Evolutionary conservation across 2,113 vertebrate species (phyloP).

Genomic region (Odocoileus virginianus): DNA sequence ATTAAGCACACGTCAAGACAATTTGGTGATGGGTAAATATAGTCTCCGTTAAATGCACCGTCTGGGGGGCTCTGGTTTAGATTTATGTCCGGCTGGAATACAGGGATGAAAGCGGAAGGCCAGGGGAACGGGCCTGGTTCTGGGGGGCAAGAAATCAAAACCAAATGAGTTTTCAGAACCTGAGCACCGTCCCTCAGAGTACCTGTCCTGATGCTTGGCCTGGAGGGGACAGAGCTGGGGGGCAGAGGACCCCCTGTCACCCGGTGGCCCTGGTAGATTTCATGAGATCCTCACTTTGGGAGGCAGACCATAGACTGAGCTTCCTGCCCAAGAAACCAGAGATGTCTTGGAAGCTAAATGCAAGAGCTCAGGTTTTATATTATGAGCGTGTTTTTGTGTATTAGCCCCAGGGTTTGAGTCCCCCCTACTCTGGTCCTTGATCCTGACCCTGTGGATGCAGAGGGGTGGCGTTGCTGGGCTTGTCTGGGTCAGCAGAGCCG

Average conservation of each 20-base stretch:
- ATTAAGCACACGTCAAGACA: constrained; percentile 76
- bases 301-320: not conserved
- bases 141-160: constrained; percentile 57
- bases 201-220: constrained; percentile 47
- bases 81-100: constrained; percentile 66
- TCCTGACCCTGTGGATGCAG: not conserved
- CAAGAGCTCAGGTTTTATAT: not conserved
- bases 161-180: constrained; percentile 62
- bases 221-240: not conserved
- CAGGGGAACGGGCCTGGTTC: constrained; percentile 16
- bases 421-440: not conserved
- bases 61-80: constrained; percentile 70
- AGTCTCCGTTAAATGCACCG: constrained; percentile 65
- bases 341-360: not conserved
- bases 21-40: constrained; percentile 76
- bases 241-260: not conserved
- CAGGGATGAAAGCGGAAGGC: constrained; percentile 54
- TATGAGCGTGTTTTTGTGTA: not conserved
- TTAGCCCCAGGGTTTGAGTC: not conserved
- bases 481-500: not conserved
- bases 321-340: not conserved
- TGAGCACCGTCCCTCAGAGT: constrained; percentile 10
- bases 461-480: not conserved
- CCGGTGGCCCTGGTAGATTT: not conserved
- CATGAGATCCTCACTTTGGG: constrained; percentile 42